Evolutionary conservation across 2,113 vertebrate genomes (phyloP).

Genomic region (Macrotus californicus): DNA sequence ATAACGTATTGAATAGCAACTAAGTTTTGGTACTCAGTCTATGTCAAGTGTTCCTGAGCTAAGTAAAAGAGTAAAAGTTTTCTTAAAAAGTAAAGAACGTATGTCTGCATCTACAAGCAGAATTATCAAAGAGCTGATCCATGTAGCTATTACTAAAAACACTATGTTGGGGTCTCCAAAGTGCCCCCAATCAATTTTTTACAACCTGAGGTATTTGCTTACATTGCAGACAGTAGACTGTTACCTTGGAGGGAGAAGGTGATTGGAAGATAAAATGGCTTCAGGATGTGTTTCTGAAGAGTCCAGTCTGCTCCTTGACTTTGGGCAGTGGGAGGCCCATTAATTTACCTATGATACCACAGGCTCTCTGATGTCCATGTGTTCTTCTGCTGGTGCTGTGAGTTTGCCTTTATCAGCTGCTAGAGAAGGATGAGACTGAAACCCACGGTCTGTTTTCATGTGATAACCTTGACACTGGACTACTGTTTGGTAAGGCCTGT

Average conservation of each 20-base stretch:
- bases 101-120: background rate
- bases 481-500: slow-evolving; percentile 54
- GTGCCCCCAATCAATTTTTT: slow-evolving; percentile 35
- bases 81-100: background rate
- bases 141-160: background rate
- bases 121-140: slow-evolving; percentile 12
- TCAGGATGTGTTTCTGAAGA: slow-evolving; percentile 44
- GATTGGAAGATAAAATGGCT: slow-evolving; percentile 25
- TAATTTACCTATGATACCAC: slow-evolving; percentile 60
- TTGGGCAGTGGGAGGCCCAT: background rate
- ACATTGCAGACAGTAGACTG: slow-evolving; percentile 19
- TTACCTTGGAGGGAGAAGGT: slow-evolving; percentile 40
- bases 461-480: slow-evolving; percentile 78
- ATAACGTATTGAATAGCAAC: slow-evolving; percentile 48
- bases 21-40: slow-evolving; percentile 31
- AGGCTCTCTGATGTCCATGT: slow-evolving; percentile 44
- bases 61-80: slow-evolving; percentile 12
- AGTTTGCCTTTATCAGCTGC: slow-evolving; percentile 66
- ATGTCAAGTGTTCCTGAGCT: slow-evolving; percentile 49
- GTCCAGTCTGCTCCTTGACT: slow-evolving; percentile 14
- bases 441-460: slow-evolving; percentile 69
- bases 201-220: slow-evolving; percentile 31
- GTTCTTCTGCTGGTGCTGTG: slow-evolving; percentile 8
- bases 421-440: slow-evolving; percentile 63
- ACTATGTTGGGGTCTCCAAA: background rate